phyloP scores from a whole-genome alignment of 2,888 invertebrate genomes.

The Meta bourneti region DNA sequence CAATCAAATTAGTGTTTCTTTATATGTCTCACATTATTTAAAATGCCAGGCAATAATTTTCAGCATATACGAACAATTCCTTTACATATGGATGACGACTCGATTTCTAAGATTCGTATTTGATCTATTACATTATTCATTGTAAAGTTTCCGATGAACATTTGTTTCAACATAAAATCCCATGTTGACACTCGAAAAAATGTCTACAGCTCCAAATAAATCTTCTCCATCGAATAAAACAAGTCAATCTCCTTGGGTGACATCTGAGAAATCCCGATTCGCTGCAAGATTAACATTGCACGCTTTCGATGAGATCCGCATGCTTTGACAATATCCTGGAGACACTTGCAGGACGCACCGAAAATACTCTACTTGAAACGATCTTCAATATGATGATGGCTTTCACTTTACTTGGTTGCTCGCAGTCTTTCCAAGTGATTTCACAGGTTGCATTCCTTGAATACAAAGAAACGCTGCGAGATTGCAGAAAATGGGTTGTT shows the following conservation, averaged over 20 bases:
- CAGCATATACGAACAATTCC: too few relatives aligned
- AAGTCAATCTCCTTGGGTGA: not conserved
- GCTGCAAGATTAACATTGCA: not conserved
- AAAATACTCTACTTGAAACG: slow-evolving; percentile 30
- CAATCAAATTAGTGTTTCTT: too few relatives aligned
- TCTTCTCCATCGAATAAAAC: not conserved
- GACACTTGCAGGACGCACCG: not conserved
- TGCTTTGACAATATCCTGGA: not conserved
- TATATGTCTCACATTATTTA: too few relatives aligned
- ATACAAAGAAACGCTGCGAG: slow-evolving; percentile 9
- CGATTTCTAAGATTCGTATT: too few relatives aligned
- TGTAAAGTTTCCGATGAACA: too few relatives aligned
- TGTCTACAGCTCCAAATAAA: too few relatives aligned
- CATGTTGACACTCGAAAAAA: too few relatives aligned
- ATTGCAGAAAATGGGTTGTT: slow-evolving; percentile 30
- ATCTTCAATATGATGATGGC: slow-evolving; percentile 41
- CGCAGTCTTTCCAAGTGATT: slow-evolving; percentile 48
- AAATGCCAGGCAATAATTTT: too few relatives aligned
- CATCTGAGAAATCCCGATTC: not conserved
- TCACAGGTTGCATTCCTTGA: slow-evolving; percentile 20
- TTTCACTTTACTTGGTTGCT: slow-evolving; percentile 10
- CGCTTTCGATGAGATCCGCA: not conserved
- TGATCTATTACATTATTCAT: too few relatives aligned
- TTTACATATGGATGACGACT: too few relatives aligned
- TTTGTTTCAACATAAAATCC: too few relatives aligned